Evolutionary conservation across 2,113 vertebrate genomes (phyloP).

Genomic region (Urocolius indicus): DNA sequence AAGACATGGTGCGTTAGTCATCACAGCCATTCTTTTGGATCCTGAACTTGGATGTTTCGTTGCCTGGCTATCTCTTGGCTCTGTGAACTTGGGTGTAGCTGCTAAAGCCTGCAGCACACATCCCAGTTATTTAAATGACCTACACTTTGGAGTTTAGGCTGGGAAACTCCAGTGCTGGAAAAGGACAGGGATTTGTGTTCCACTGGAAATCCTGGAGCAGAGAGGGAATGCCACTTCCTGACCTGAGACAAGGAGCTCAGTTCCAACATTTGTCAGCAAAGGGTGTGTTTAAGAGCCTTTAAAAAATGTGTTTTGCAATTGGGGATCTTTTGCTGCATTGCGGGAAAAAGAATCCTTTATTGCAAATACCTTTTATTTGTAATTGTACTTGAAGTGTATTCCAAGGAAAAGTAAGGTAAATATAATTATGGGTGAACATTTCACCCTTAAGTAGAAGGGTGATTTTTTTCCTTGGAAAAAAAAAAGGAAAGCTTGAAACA

Average conservation of each 20-base stretch:
- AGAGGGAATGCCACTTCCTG: not conserved
- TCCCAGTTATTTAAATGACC: not conserved
- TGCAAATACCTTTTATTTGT: not conserved
- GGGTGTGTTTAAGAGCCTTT: rapidly evolving
- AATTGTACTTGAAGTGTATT: not conserved
- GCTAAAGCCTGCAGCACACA: not conserved
- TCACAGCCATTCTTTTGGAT: not conserved
- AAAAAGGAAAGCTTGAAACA: not conserved
- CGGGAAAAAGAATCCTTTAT: not conserved
- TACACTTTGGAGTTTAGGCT: not conserved
- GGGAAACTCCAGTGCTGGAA: not conserved
- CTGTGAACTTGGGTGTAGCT: not conserved
- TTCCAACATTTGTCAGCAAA: not conserved
- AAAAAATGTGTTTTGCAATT: not conserved
- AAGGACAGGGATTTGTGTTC: not conserved
- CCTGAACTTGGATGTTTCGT: not conserved
- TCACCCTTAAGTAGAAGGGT: not conserved
- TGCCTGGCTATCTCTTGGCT: not conserved
- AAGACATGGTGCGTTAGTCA: not conserved
- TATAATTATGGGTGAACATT: not conserved
- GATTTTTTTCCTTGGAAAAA: not conserved
- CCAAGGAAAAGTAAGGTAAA: not conserved
- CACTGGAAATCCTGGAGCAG: not conserved
- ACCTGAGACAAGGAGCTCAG: not conserved
- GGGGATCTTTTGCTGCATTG: not conserved